These are phyloP conservation scores for Rousettus madagascariensis DNA, from an alignment of 2,797 vertebrate genomes.

Conservation along the genomic window DNA sequence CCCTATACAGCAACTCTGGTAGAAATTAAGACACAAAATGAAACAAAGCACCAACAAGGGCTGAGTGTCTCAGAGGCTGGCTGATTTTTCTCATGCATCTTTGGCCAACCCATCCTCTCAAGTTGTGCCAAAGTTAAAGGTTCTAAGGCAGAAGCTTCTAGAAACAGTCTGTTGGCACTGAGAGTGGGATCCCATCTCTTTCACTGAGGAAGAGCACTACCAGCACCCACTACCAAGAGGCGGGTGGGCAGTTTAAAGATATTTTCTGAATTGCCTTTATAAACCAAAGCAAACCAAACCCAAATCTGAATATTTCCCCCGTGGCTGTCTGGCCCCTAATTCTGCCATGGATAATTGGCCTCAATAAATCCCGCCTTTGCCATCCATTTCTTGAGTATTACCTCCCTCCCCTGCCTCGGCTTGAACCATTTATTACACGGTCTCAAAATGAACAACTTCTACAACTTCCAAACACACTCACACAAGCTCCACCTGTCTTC, in stretches of 20 bases:
- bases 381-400: not conserved
- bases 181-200: not conserved
- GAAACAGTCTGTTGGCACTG: not conserved
- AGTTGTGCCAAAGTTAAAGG: not conserved
- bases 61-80: not conserved
- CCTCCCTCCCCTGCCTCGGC: not conserved
- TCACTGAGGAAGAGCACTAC: not conserved
- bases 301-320: not conserved
- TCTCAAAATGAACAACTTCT: slow-evolving; percentile 27
- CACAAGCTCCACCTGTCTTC: not conserved
- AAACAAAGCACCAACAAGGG: not conserved
- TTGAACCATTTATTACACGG: not conserved
- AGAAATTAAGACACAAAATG: not conserved
- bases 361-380: not conserved
- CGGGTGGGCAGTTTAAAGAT: not conserved
- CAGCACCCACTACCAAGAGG: not conserved
- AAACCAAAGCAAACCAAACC: not conserved
- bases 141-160: not conserved
- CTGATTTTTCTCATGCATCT: not conserved
- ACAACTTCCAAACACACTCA: not conserved
- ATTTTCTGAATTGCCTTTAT: not conserved
- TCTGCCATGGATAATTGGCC: not conserved
- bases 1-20: accelerated
- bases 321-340: not conserved
- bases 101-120: not conserved